Conservation (phyloP, 2,797 vertebrate genomes). For the Heliangelus exortis region DNA sequence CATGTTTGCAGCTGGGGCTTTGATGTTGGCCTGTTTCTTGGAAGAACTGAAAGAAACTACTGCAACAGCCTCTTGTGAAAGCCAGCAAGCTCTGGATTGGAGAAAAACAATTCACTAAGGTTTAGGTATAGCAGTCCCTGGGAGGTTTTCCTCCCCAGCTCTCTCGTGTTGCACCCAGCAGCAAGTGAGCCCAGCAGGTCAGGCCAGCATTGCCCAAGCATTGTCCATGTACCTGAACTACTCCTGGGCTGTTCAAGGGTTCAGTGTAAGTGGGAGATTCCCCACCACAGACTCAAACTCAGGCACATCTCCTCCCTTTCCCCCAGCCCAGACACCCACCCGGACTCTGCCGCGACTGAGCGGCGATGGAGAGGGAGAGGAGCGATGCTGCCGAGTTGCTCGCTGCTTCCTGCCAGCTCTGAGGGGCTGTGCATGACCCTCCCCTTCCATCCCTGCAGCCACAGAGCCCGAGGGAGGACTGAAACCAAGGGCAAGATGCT, state of each 20-base stretch:
- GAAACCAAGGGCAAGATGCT: neutral
- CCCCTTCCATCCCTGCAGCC: rapidly evolving
- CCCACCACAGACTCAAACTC: neutral
- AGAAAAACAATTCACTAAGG: neutral
- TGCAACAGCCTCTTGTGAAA: neutral
- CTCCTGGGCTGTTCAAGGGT: neutral
- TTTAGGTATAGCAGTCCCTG: neutral
- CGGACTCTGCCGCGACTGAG: neutral
- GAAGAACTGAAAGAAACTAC: neutral
- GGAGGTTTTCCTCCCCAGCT: neutral
- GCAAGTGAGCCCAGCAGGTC: neutral
- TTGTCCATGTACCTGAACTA: neutral
- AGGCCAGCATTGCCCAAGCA: neutral
- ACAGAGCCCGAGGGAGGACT: neutral
- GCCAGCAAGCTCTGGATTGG: neutral
- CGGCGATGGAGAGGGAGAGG: neutral
- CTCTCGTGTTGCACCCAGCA: rapidly evolving
- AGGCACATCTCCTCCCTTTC: neutral
- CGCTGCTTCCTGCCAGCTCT: neutral
- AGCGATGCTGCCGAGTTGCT: rapidly evolving
- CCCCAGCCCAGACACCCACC: neutral
- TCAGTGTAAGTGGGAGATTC: neutral
- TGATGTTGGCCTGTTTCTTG: neutral
- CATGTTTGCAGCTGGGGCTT: neutral
- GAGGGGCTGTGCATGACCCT: neutral